phyloP scores from a whole-genome alignment of 2,888 invertebrate genomes.

The Vanessa cardui region DNA sequence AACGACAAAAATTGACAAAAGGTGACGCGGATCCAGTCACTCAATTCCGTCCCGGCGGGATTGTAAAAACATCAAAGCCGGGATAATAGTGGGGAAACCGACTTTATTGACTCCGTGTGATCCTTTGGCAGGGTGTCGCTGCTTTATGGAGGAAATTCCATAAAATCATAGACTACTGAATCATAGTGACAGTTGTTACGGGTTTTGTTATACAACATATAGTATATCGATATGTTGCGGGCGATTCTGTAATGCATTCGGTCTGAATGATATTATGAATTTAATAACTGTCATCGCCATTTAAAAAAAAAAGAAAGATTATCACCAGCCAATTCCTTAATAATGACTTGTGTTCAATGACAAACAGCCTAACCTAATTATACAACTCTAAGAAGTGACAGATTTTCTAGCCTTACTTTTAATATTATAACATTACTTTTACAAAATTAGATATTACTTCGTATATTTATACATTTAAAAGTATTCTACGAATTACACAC shows the following conservation, averaged over 20 bases:
- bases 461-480: too few relatives aligned
- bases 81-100: slow-evolving; percentile 62
- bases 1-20: slow-evolving; percentile 24
- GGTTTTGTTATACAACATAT: background rate
- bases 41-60: slow-evolving; percentile 53
- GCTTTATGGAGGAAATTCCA: slow-evolving; percentile 12
- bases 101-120: slow-evolving; percentile 64
- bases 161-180: slow-evolving; percentile 6
- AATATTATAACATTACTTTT: too few relatives aligned
- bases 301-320: background rate
- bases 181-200: background rate
- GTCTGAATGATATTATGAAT: background rate
- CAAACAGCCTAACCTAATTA: too few relatives aligned
- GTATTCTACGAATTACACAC: too few relatives aligned
- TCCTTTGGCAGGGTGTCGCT: slow-evolving; percentile 13
- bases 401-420: too few relatives aligned
- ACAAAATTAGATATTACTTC: too few relatives aligned
- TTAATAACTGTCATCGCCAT: background rate
- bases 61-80: slow-evolving; percentile 64
- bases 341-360: too few relatives aligned
- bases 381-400: too few relatives aligned
- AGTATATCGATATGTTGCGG: background rate
- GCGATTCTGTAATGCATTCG: background rate
- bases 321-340: too few relatives aligned
- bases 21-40: slow-evolving; percentile 19